Evolutionary conservation across 1,140 invertebrate genomes (phyloP).

Genomic region (Trichoplusia ni): DNA sequence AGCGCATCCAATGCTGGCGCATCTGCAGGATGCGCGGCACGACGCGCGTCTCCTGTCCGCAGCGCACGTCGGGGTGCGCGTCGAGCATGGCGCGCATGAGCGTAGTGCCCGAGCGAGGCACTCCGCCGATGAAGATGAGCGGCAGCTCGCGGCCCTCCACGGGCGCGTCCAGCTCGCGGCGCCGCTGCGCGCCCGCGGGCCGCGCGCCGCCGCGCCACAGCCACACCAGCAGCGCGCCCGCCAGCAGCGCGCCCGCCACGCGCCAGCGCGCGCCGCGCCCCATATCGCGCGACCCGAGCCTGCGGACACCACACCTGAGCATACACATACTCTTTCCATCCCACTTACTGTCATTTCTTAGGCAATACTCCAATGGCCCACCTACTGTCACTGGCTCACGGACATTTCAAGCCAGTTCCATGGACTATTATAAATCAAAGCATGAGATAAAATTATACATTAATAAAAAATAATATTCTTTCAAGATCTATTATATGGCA

Average conservation of each 20-base stretch:
- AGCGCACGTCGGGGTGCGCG: constrained; percentile 98
- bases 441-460: too few relatives aligned
- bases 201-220: constrained; percentile 41
- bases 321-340: background rate
- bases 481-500: constrained; percentile 8
- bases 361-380: too few relatives aligned
- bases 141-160: constrained; percentile 88
- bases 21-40: constrained; percentile 30
- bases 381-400: background rate
- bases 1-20: constrained; percentile 16
- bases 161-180: constrained; percentile 32
- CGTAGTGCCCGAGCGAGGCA: constrained; percentile 98
- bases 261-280: constrained; percentile 51
- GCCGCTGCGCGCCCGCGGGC: constrained; percentile 30
- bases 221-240: constrained; percentile 56
- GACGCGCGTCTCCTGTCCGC: constrained; percentile 87
- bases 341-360: background rate
- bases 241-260: constrained; percentile 45
- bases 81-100: constrained; percentile 99
- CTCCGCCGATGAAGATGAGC: constrained; percentile 98
- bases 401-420: too few relatives aligned
- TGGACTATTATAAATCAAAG: too few relatives aligned
- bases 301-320: constrained; percentile 10
- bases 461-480: too few relatives aligned
- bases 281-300: constrained; percentile 34